These are phyloP conservation scores for Dreissena polymorpha DNA, from an alignment of 1,140 invertebrate species.

Conservation along the genomic window DNA sequence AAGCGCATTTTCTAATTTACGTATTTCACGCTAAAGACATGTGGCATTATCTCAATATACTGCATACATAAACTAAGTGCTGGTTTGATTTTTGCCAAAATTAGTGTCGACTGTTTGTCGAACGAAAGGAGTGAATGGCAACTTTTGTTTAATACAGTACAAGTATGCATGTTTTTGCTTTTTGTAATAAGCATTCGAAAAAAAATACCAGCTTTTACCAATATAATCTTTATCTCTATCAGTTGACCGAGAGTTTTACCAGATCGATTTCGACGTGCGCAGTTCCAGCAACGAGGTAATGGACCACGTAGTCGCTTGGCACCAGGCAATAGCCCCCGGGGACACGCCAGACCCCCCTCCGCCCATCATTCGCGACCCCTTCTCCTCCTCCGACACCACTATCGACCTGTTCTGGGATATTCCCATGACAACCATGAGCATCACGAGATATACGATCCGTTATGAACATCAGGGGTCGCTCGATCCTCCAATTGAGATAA, in stretches of 20 bases:
- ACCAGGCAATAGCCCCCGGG: conserved; percentile 14
- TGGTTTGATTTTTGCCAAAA: no score
- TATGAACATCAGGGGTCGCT: neutral
- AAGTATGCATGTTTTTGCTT: no score
- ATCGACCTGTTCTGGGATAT: conserved; percentile 32
- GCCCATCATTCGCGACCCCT: conserved; percentile 4
- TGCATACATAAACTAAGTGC: no score
- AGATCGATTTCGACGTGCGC: conserved; percentile 37
- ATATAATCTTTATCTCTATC: neutral
- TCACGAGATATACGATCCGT: conserved; percentile 19
- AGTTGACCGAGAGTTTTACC: conserved; percentile 32
- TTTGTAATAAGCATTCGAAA: no score
- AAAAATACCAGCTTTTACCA: no score
- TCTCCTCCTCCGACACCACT: neutral
- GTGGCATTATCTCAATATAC: no score
- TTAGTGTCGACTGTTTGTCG: no score
- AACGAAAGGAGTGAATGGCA: no score
- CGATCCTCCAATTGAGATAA: neutral
- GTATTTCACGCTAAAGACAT: no score
- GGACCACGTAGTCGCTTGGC: conserved; percentile 19
- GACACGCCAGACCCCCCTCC: conserved; percentile 33
- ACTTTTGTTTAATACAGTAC: no score
- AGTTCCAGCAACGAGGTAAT: conserved; percentile 1
- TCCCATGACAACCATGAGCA: conserved; percentile 27
- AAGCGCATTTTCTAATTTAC: no score